Conservation (phyloP, 1,140 invertebrate species). For the Ceratina calcarata region DNA sequence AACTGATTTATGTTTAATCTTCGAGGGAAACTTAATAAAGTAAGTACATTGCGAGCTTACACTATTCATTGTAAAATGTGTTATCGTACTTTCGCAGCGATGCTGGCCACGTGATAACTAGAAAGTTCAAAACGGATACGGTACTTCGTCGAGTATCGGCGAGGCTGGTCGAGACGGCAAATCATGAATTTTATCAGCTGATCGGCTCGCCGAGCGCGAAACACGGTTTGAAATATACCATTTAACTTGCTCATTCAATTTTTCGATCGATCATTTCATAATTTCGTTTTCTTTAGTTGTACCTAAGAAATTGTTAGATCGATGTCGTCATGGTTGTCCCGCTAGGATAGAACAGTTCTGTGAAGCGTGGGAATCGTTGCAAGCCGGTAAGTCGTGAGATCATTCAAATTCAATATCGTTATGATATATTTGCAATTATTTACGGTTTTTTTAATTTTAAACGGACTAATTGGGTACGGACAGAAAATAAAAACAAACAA, state of each 20-base stretch:
- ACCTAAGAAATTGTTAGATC: conserved; percentile 63
- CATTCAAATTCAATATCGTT: neutral
- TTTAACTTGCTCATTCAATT: neutral
- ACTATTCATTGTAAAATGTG: neutral
- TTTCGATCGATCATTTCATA: conserved; percentile 26
- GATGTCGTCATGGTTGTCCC: conserved; percentile 70
- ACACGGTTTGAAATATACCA: conserved; percentile 46
- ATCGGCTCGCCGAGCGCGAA: conserved; percentile 64
- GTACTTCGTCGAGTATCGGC: conserved; percentile 59
- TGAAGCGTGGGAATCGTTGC: conserved; percentile 59
- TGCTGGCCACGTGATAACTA: conserved; percentile 60
- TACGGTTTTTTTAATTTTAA: neutral
- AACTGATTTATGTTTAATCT: conserved; percentile 53
- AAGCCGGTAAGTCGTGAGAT: neutral
- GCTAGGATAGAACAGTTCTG: conserved; percentile 67
- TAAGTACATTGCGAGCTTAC: conserved; percentile 28
- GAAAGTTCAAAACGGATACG: conserved; percentile 63
- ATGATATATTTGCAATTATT: neutral
- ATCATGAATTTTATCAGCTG: conserved; percentile 66
- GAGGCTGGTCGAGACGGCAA: conserved; percentile 63
- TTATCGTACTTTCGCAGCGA: conserved; percentile 60
- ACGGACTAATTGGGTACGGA: neutral
- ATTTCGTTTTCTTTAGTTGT: conserved; percentile 52
- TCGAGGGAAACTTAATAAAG: conserved; percentile 71
- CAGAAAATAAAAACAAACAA: too few relatives aligned